phyloP scores from a whole-genome alignment of 2,888 invertebrate genomes.

The Microchrysa polita region DNA sequence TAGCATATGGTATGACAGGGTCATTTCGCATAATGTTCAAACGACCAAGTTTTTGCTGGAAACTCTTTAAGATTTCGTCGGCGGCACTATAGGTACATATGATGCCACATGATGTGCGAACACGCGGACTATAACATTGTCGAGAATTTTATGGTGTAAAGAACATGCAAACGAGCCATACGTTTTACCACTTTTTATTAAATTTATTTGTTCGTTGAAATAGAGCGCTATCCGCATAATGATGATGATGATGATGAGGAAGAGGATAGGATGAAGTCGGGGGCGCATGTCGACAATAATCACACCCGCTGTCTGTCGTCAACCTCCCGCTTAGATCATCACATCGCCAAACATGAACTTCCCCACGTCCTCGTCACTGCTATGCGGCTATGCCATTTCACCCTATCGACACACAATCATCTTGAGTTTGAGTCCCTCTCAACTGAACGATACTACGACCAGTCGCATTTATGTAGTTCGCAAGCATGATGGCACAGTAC shows the following conservation, averaged over 20 bases:
- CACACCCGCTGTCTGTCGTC: conserved; percentile 10
- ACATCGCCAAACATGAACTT: background rate
- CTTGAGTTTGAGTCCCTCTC: background rate
- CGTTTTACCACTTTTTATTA: conserved; percentile 2
- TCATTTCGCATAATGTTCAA: background rate
- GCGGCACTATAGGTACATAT: background rate
- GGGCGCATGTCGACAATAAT: background rate
- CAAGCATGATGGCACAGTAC: no score
- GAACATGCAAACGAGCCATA: background rate
- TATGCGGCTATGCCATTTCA: no score
- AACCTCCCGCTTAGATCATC: conserved; percentile 6
- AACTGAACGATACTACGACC: conserved; percentile 3
- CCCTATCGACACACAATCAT: no score
- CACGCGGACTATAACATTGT: background rate
- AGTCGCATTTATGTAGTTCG: no score
- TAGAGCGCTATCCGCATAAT: conserved; percentile 3
- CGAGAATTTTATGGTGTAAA: background rate
- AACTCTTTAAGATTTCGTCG: background rate
- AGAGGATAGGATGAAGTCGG: conserved; percentile 2
- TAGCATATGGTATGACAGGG: background rate
- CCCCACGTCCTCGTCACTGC: background rate
- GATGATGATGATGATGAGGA: no score
- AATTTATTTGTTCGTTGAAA: conserved; percentile 21
- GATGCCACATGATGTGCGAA: background rate
- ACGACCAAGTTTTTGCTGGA: background rate